These are phyloP conservation scores for Plagodis dolabraria DNA, from an alignment of 2,888 invertebrate genomes.

Conservation along the genomic window DNA sequence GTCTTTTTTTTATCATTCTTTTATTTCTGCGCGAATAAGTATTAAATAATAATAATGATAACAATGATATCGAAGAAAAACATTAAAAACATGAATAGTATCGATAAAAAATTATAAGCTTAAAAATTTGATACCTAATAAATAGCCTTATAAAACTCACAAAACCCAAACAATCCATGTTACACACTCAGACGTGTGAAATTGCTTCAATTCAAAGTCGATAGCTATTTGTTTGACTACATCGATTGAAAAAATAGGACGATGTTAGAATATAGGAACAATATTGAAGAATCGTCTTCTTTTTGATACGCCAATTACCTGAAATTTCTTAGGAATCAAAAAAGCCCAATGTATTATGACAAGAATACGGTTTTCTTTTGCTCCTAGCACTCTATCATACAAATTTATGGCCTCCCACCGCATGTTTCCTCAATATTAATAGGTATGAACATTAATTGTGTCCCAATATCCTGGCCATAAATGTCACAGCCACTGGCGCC, in stretches of 20 bases:
- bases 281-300: constrained; percentile 20
- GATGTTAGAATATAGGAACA: constrained; percentile 51
- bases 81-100: too few species aligned
- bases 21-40: too few species aligned
- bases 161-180: constrained; percentile 70
- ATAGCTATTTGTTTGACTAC: constrained; percentile 62
- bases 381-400: constrained; percentile 60
- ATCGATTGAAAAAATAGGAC: constrained; percentile 68
- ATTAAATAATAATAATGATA: too few species aligned
- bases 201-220: constrained; percentile 72
- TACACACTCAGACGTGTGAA: constrained; percentile 74
- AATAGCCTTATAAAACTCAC: constrained; percentile 41
- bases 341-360: constrained; percentile 69
- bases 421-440: constrained; percentile 78
- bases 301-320: constrained; percentile 22
- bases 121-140: too few species aligned
- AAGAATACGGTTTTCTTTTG: constrained; percentile 54
- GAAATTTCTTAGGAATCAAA: constrained; percentile 40
- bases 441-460: constrained; percentile 76
- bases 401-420: constrained; percentile 73
- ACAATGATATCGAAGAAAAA: too few species aligned
- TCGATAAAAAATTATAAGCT: too few species aligned
- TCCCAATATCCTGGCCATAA: constrained; percentile 82
- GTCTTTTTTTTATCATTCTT: too few species aligned
- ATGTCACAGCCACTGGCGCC: constrained; percentile 83